phyloP scores from a whole-genome alignment of 2,113 vertebrate species.

The Etia nguti region DNA sequence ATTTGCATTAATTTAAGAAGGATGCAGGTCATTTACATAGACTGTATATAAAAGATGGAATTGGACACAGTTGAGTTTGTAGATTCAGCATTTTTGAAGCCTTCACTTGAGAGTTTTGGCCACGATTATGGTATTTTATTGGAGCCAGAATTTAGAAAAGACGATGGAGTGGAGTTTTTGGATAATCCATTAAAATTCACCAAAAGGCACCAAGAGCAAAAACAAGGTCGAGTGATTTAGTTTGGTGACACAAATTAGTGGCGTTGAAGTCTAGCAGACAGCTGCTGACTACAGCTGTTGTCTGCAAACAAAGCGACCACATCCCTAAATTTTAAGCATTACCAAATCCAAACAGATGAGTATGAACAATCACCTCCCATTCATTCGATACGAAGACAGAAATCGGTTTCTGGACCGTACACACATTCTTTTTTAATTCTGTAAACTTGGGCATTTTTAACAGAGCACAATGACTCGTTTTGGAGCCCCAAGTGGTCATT shows the following conservation, averaged over 20 bases:
- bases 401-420: neutral
- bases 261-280: neutral
- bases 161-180: neutral
- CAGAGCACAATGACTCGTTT: neutral
- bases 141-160: neutral
- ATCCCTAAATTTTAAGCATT: neutral
- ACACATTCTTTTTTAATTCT: neutral
- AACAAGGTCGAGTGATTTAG: neutral
- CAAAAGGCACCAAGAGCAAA: neutral
- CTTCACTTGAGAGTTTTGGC: neutral
- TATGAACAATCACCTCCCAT: neutral
- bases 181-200: neutral
- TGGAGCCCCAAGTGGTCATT: neutral
- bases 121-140: neutral
- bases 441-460: neutral
- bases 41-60: neutral
- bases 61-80: neutral
- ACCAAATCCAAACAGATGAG: neutral
- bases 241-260: neutral
- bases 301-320: neutral
- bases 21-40: neutral
- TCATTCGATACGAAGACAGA: neutral
- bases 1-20: neutral
- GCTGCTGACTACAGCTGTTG: neutral
- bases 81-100: neutral